Conservation (phyloP, 2,797 vertebrate genomes). For the Esox masquinongy region DNA sequence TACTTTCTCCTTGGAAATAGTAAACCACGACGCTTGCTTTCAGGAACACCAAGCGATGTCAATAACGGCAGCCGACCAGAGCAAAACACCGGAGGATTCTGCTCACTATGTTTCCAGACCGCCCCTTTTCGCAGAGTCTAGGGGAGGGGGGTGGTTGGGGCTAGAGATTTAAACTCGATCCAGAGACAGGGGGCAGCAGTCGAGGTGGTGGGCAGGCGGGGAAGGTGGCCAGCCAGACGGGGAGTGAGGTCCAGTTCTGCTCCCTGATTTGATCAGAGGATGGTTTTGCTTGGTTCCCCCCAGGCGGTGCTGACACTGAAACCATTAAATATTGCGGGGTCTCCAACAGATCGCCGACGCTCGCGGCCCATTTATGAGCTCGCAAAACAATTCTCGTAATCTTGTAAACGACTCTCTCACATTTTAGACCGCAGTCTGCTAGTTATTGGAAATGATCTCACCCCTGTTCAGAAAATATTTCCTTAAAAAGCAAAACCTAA, state of each 20-base stretch:
- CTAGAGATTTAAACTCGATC: slow-evolving; percentile 28
- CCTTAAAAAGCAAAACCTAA: too few species aligned
- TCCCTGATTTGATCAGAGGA: neutral
- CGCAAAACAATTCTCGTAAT: too few species aligned
- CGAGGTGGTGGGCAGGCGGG: too few species aligned
- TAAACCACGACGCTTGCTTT: slow-evolving; percentile 40
- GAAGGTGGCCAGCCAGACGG: too few species aligned
- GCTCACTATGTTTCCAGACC: slow-evolving; percentile 72
- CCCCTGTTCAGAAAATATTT: too few species aligned
- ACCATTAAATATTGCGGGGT: too few species aligned
- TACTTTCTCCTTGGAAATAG: neutral
- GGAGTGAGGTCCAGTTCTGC: neutral
- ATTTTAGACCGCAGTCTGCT: too few species aligned
- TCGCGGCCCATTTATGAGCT: too few species aligned
- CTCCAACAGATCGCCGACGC: too few species aligned
- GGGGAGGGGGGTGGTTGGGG: slow-evolving; percentile 43
- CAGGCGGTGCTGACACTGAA: neutral
- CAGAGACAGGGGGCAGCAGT: neutral
- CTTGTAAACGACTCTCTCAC: too few species aligned
- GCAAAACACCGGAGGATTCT: slow-evolving; percentile 58
- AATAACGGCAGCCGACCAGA: slow-evolving; percentile 4
- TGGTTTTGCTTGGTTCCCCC: neutral
- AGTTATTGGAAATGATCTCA: too few species aligned
- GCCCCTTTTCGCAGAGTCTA: slow-evolving; percentile 66
- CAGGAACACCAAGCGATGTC: slow-evolving; percentile 43